phyloP scores from a whole-genome alignment of 2,888 invertebrate species.

The Cerceris rybyensis region DNA sequence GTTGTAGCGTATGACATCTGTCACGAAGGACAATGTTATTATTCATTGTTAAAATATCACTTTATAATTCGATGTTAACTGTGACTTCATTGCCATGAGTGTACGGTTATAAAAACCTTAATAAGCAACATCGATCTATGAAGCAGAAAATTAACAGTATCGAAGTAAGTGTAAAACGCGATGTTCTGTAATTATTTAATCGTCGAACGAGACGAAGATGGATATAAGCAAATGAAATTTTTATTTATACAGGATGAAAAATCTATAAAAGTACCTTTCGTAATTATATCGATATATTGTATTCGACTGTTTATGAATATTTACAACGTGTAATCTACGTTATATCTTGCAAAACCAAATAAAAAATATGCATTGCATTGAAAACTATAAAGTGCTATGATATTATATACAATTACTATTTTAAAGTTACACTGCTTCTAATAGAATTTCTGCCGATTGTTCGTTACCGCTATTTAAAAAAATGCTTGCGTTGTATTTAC shows the following conservation, averaged over 20 bases:
- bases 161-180: not conserved
- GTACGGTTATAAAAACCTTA: not conserved
- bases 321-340: no score
- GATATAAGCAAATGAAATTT: not conserved
- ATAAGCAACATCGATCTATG: not conserved
- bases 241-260: not conserved
- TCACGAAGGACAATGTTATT: not conserved
- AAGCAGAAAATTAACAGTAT: not conserved
- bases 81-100: not conserved
- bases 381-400: no score
- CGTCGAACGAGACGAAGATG: not conserved
- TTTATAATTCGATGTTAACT: not conserved
- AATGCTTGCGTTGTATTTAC: no score
- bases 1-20: constrained; percentile 1
- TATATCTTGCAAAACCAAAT: no score
- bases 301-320: no score
- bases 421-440: no score
- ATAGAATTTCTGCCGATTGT: no score
- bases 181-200: not conserved
- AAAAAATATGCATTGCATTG: no score
- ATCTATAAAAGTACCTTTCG: not conserved
- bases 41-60: constrained; percentile 1
- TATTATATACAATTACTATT: no score
- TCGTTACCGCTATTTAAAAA: no score
- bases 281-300: no score